A percentile compares a stretch with the other conserved stretches of the same genome.
Conservation (phyloP, 2,797 vertebrate genomes). For the Austrolebias charrua region DNA sequence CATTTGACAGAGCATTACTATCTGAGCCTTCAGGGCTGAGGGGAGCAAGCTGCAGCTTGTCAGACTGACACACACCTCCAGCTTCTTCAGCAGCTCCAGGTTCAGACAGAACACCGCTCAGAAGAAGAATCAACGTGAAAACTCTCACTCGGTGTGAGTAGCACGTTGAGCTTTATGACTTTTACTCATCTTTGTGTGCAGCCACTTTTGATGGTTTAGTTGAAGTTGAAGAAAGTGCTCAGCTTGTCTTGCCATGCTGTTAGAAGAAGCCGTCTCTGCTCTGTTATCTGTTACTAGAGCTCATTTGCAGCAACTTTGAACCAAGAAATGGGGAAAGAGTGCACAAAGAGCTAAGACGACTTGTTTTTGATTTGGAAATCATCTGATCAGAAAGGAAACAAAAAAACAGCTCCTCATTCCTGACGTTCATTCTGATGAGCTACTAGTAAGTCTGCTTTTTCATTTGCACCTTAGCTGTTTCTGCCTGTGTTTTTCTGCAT, state of each 20-base stretch:
- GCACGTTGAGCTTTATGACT: background rate
- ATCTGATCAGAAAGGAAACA: background rate
- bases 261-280: slow-evolving; percentile 20
- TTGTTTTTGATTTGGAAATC: background rate
- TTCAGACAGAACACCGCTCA: slow-evolving; percentile 9
- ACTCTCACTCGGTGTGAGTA: slow-evolving; percentile 34
- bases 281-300: slow-evolving; percentile 31
- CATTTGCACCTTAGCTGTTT: slow-evolving; percentile 14
- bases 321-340: background rate
- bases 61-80: slow-evolving; percentile 15
- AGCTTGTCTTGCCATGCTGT: background rate
- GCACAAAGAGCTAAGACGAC: background rate
- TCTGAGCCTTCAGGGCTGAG: slow-evolving; percentile 22
- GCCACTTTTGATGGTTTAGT: background rate
- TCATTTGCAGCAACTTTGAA: slow-evolving; percentile 27
- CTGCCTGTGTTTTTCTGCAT: slow-evolving; percentile 1
- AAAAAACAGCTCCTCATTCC: background rate
- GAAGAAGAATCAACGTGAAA: background rate
- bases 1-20: background rate
- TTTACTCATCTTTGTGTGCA: background rate
- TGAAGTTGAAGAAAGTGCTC: slow-evolving; percentile 1
- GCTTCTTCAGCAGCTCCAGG: background rate
- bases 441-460: slow-evolving; percentile 9
- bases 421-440: too few species aligned
- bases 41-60: slow-evolving; percentile 50